Evolutionary conservation across 2,113 vertebrate species (phyloP), one percentile per base, ranked within the genome.

Genomic region (Vidua chalybeata): DNA sequence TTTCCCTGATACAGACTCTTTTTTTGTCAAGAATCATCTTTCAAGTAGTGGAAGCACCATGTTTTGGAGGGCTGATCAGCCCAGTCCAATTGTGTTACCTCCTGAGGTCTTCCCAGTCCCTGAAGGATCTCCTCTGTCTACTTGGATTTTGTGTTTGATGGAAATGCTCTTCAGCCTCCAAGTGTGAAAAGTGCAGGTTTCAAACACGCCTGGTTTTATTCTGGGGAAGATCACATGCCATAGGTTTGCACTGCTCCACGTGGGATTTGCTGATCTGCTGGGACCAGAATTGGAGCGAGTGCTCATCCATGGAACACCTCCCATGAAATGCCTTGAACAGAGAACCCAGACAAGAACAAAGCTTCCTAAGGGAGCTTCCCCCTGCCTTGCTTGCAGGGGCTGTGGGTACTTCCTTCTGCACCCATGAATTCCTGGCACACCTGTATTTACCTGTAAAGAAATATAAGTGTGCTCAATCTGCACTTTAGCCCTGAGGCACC

Each of bases 391-490:
- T 84, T 67, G 35, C 56, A 91, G 55, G 30, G 26, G 20, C 61
- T 43, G 39, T 58, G 37, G 39, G 27, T 67, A 11, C 43, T 84
- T 72, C 58, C 37, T 84, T 78, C 79, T 84, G 31, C 77, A 61
- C 43, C 27, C 59, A 20, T 64, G 48, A 82, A 75, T 63, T 80
- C 85, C 56, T 41, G 66, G 89, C 45, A 67, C 61, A 90, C 43
- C 62, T 72, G 35, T 62, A 74, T 91, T 94, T 94, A 41, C 83
- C 54, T 94, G 23, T 67, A 59, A 46, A 92, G 78, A 72, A 94
- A 84, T 48, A 83, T 0, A 91, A 83, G 58, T 91, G 84, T 23
- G 63, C 54, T 92, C 90, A 80, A 56, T 21, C 33, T 84, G 52
- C 55, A 59, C 80, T 79, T 87, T 31, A 82, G 66, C 86, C 72